These are phyloP conservation scores for Druon quercuslanigerum DNA, from an alignment of 1,140 invertebrate genomes.

Conservation along the genomic window DNA sequence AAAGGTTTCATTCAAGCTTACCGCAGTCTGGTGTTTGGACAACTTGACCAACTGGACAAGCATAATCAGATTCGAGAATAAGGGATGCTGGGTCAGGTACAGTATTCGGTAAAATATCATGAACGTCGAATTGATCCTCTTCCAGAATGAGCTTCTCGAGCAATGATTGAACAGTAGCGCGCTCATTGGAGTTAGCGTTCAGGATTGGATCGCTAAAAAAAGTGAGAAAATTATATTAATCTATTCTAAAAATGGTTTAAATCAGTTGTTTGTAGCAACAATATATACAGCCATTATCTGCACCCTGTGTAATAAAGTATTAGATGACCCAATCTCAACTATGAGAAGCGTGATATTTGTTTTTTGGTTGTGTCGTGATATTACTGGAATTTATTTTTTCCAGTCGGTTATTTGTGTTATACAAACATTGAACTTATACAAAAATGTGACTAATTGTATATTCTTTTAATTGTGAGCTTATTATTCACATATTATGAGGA, in stretches of 20 bases:
- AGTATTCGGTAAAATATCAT: slow-evolving; percentile 95
- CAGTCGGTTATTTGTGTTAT: no score
- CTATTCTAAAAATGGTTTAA: neutral
- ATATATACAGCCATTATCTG: slow-evolving; percentile 65
- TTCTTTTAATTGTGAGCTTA: no score
- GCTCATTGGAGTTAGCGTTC: slow-evolving; percentile 89
- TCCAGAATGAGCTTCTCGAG: slow-evolving; percentile 92
- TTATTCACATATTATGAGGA: no score
- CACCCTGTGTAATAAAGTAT: neutral
- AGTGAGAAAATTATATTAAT: slow-evolving; percentile 11
- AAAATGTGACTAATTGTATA: no score
- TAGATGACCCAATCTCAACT: neutral
- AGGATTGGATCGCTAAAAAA: slow-evolving; percentile 89
- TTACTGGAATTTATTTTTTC: no score
- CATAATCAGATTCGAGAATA: slow-evolving; percentile 90
- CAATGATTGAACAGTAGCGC: slow-evolving; percentile 87
- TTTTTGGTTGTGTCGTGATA: neutral
- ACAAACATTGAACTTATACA: no score
- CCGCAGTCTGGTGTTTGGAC: slow-evolving; percentile 93
- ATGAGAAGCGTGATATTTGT: slow-evolving; percentile 19
- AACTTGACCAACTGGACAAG: slow-evolving; percentile 94
- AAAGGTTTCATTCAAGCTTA: slow-evolving; percentile 69
- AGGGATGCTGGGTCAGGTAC: slow-evolving; percentile 94
- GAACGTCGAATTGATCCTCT: slow-evolving; percentile 94
- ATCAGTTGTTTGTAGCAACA: slow-evolving; percentile 36